Evolutionary conservation across 2,113 vertebrate genomes (phyloP).

Genomic region (Rhea americana): DNA sequence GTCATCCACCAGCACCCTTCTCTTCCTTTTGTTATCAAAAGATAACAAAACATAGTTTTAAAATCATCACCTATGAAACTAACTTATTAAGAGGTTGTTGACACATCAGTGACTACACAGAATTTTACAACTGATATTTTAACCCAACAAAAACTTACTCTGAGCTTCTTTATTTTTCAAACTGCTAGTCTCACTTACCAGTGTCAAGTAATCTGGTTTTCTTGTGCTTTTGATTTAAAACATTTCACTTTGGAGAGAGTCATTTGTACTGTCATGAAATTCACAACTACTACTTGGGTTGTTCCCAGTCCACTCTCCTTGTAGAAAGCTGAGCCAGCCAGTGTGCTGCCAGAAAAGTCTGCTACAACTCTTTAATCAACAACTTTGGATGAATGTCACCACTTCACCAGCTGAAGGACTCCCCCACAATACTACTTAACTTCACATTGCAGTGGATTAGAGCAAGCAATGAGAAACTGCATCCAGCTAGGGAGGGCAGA

Average conservation of each 20-base stretch:
- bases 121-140: not conserved
- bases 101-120: not conserved
- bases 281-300: not conserved
- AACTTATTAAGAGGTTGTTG: not conserved
- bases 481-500: too few species aligned
- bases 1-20: too few species aligned
- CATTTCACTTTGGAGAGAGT: rapidly evolving
- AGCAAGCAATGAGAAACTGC: too few species aligned
- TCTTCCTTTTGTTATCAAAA: not conserved
- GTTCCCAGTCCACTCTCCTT: too few species aligned
- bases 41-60: not conserved
- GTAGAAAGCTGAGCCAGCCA: too few species aligned
- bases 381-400: too few species aligned
- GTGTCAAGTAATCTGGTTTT: not conserved
- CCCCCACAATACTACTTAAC: too few species aligned
- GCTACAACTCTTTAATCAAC: too few species aligned
- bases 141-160: not conserved
- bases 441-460: too few species aligned
- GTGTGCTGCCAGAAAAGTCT: too few species aligned
- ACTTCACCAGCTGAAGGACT: too few species aligned
- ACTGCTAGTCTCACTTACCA: not conserved
- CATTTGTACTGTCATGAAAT: not conserved
- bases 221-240: not conserved
- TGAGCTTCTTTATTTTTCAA: not conserved
- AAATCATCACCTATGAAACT: not conserved